Evolutionary conservation across 2,888 invertebrate species (phyloP), one percentile per base, ranked within the genome.

Genomic region (Pterobdella sp.): DNA sequence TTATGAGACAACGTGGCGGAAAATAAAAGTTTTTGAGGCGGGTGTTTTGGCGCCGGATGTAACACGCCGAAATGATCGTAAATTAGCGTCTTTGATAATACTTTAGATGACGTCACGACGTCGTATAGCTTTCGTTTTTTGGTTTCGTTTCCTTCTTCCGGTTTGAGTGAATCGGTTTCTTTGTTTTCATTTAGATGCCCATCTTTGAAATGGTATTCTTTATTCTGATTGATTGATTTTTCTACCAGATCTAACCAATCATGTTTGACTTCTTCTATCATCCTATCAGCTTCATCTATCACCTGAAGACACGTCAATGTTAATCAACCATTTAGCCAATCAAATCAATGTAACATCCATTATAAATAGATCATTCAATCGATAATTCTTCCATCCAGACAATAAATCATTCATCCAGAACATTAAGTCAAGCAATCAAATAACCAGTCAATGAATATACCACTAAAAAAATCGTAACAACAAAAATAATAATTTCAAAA

Each of bases 1-100:
- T 98, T 94, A 82, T 93, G 93, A 0, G 94, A 92, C n/a, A 96
- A 85, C 1, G 98, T 98, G 3, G 97, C 97, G 22, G 97, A 97
- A 81, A 96, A 94, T 1, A 98, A 85, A 64, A 98, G 85, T 83
- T 96, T 96, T 79, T 96, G 96, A 32, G 85, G 79, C 77, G 83
- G 79, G 26, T 34, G 52, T 56, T 42, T 49, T 68, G 18, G 49
- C 29, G 31, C 31, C 68, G 36, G 29, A 4, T 26, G 14, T 26
- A 65, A 31, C 3, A 65, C 2, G 65, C 14, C 22, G 65, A 65
- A 35, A 29, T 35, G 32, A 34, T 65, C 35, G 35, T 65, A 32
- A 3, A 34, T 31, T 14, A 65, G 35, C 4, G 35, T 31, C 32
- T 29, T 31, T 31, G 65, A 32, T 65, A 65, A 65, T 65, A 34